These are phyloP conservation scores for Sympetrum striolatum DNA, from an alignment of 2,888 invertebrate species.

Conservation along the genomic window DNA sequence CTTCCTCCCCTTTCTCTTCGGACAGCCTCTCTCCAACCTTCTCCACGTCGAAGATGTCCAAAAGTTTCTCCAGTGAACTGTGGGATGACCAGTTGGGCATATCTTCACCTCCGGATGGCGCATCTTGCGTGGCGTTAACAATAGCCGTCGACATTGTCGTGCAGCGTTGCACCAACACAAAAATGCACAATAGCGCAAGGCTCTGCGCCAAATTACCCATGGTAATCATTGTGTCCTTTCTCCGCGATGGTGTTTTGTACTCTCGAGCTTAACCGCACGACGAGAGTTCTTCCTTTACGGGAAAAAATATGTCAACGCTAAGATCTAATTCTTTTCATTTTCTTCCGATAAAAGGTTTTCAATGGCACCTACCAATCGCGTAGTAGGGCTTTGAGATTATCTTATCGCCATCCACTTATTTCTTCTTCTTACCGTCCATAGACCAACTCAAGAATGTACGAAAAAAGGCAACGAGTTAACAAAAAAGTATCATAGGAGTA, in stretches of 20 bases:
- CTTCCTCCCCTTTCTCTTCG: conserved; percentile 54
- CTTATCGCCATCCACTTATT: neutral
- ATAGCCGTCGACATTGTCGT: conserved; percentile 49
- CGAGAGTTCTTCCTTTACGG: neutral
- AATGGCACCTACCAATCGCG: neutral
- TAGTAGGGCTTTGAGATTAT: neutral
- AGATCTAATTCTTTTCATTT: neutral
- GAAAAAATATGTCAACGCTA: neutral
- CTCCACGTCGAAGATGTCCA: conserved; percentile 56
- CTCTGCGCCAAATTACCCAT: conserved; percentile 54
- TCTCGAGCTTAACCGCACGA: neutral
- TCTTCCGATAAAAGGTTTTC: neutral
- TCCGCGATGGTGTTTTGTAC: neutral
- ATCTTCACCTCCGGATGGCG: conserved; percentile 52
- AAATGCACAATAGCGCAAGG: conserved; percentile 52
- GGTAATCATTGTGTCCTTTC: conserved; percentile 46
- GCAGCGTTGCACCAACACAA: conserved; percentile 54
- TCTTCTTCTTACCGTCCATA: neutral
- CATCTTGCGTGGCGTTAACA: conserved; percentile 47
- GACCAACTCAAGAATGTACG: neutral
- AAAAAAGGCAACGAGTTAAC: no score
- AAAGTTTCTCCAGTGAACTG: conserved; percentile 53
- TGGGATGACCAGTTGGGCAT: conserved; percentile 48
- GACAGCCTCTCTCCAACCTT: conserved; percentile 62
- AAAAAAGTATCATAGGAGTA: no score